Evolutionary conservation across 2,797 vertebrate genomes (phyloP), one percentile per base, ranked within the genome.

Genomic region (Pitangus sulphuratus): DNA sequence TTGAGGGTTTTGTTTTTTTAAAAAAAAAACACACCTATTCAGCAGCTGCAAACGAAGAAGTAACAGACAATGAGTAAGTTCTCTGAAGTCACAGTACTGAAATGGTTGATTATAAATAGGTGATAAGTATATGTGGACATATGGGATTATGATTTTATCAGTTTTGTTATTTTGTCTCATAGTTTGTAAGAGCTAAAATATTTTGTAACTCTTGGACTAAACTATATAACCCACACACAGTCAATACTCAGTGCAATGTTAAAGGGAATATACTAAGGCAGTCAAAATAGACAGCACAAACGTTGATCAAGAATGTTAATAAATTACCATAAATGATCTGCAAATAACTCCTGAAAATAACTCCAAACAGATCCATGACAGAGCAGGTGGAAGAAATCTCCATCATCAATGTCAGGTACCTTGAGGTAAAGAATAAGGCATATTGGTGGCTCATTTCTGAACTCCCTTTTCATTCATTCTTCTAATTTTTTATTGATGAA

Each of bases 371-470:
- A 54, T 30, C 12, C 17, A 45, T 58, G 35, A 68, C 15, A 37
- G 11, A 86, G 13, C 10, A 71, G 11, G 8, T 56, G 14, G 30
- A 69, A 85, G 31, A 65, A 87, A 69, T 57, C 16, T 6, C 3
- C 4, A 9, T 22, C 10, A n/a, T 30, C 33, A 44, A 2, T 6
- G 4, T 12, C 13, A 71, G 9, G 4, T 47, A 24, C 5, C 3
- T 51, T 51, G 16, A n/a, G 9, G 5, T n/a, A 14, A 91, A 82
- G 40, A 72, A 44, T 21, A 39, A 45, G 3, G 10, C 20, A 44
- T 56, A 5, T 5, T 62, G 5, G 8, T 53, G 13, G 9, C 12
- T 74, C 11, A 53, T 26, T 4, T 28, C 11, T 51, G 20, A 80
- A 42, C 1, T 3, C 4, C 5, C 1, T 75, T 83, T 15, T 68